A percentile compares a stretch with the other conserved stretches of the same genome.
phyloP scores from a whole-genome alignment of 2,113 vertebrate species.

The Uria aalge region DNA sequence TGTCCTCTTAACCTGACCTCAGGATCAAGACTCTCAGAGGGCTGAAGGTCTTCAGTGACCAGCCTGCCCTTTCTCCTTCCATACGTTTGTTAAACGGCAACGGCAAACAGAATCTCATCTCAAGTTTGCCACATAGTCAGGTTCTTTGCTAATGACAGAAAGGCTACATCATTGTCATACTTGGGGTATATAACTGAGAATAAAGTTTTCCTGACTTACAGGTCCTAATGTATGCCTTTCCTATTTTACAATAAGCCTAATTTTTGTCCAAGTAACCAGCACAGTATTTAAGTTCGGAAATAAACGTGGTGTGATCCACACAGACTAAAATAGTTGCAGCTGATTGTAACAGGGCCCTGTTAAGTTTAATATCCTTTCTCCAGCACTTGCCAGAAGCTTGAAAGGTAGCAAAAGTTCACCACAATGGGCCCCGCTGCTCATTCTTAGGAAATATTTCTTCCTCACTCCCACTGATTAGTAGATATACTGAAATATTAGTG shows the following conservation, averaged over 20 bases:
- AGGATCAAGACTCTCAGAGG: not conserved
- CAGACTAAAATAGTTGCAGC: not conserved
- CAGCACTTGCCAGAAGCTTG: not conserved
- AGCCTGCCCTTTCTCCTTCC: not conserved
- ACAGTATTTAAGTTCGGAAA: not conserved
- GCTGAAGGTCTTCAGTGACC: not conserved
- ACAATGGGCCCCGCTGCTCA: fast-evolving
- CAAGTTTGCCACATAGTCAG: not conserved
- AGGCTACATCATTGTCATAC: not conserved
- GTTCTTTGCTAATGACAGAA: not conserved
- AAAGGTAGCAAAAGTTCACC: not conserved
- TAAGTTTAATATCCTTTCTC: not conserved
- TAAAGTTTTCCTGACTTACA: not conserved
- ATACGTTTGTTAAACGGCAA: not conserved
- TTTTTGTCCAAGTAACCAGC: not conserved
- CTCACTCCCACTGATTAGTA: not conserved
- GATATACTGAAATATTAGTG: not conserved
- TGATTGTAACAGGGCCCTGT: not conserved
- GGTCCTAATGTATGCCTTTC: not conserved
- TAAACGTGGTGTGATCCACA: not conserved
- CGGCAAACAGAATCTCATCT: not conserved
- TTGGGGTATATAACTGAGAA: not conserved
- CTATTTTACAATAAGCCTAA: not conserved
- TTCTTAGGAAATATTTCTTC: not conserved
- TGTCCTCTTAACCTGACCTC: not conserved